Percentiles rank a stretch among this genome's conserved stretches.
phyloP scores from a whole-genome alignment of 2,113 vertebrate species.

The Labeo rohita region DNA sequence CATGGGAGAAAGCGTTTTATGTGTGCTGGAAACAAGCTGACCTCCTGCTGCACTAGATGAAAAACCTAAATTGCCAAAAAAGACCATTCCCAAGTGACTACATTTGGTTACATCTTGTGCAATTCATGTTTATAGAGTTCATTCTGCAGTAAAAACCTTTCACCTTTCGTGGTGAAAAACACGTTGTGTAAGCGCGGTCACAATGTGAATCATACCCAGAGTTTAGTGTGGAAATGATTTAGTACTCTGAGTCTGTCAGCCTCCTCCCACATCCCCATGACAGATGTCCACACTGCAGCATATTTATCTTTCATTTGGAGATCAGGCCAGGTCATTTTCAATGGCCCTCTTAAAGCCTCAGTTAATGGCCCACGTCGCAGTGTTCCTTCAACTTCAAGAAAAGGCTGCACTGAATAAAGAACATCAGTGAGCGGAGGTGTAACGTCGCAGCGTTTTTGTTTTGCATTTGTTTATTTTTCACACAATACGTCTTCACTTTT shows the following conservation, averaged over 20 bases:
- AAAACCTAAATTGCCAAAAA: conserved; percentile 28
- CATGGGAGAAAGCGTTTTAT: not conserved
- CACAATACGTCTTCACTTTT: not conserved
- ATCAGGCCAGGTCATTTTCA: conserved; percentile 49
- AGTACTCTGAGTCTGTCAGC: conserved; percentile 24
- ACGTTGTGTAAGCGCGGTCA: not conserved
- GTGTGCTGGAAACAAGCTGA: conserved; percentile 22
- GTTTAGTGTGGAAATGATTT: conserved; percentile 42
- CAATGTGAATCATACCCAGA: conserved; percentile 18
- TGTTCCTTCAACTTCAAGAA: conserved; percentile 32
- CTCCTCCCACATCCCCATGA: conserved; percentile 42
- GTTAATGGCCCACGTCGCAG: conserved; percentile 52
- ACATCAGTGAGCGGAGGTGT: not conserved
- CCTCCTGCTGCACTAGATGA: conserved; percentile 23
- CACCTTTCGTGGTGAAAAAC: not conserved
- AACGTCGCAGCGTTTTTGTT: not conserved
- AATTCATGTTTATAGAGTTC: conserved; percentile 10
- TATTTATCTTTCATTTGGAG: conserved; percentile 47
- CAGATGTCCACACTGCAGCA: conserved; percentile 38
- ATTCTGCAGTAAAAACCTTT: not conserved
- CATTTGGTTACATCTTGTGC: not conserved
- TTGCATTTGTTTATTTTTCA: not conserved
- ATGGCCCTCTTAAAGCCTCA: conserved; percentile 45
- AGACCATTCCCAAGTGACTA: not conserved
- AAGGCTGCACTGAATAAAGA: conserved; percentile 14